Evolutionary conservation across 1,140 invertebrate species (phyloP).

Genomic region (Hetaerina americana): DNA sequence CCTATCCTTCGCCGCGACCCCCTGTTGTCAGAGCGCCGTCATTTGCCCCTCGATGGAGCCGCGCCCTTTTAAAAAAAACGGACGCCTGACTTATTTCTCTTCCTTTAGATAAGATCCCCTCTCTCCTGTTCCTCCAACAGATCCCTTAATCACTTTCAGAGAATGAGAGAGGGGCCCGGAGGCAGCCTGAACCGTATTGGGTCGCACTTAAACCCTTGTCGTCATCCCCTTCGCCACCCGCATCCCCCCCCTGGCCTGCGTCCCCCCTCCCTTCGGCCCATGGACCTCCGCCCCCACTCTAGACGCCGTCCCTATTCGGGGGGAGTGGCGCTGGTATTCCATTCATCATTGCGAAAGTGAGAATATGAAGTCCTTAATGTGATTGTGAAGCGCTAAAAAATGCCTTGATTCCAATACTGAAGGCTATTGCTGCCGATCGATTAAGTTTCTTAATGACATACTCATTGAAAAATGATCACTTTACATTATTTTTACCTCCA

Average conservation of each 20-base stretch:
- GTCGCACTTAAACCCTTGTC: no score
- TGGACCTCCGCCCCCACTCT: background rate
- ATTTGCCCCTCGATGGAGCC: background rate
- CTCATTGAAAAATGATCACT: background rate
- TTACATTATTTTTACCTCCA: background rate
- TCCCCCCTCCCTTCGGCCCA: background rate
- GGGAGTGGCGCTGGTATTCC: background rate
- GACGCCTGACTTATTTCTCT: no score
- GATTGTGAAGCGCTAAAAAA: background rate
- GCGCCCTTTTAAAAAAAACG: no score
- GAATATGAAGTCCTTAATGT: background rate
- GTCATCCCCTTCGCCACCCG: background rate
- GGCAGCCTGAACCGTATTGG: no score
- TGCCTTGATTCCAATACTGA: background rate
- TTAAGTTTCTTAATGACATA: background rate
- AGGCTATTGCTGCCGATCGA: background rate
- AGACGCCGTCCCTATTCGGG: background rate
- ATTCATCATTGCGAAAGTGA: background rate
- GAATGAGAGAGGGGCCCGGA: no score
- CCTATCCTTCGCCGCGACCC: no score
- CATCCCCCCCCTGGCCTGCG: background rate
- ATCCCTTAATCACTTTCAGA: no score
- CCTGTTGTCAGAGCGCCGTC: background rate
- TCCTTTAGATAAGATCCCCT: no score
- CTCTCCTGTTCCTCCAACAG: no score